A percentile compares a stretch with the other conserved stretches of the same genome.
These are phyloP conservation scores for Dione juno DNA, from an alignment of 2,888 invertebrate species.

Conservation along the genomic window DNA sequence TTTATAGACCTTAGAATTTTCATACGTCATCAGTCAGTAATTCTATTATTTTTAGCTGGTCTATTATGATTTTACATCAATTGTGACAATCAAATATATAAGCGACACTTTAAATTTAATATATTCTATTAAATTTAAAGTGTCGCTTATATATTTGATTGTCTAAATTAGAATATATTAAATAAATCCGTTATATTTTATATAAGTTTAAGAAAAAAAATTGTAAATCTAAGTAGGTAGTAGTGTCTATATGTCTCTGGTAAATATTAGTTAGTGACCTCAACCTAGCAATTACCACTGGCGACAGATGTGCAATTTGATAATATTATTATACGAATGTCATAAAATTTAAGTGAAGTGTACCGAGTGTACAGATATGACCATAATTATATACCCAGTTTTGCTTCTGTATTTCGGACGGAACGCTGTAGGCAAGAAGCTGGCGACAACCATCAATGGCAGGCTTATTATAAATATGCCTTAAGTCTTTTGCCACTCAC, in stretches of 20 bases:
- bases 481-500: slow-evolving; percentile 29
- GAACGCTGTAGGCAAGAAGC: slow-evolving; percentile 20
- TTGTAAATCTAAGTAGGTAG: neutral
- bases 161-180: too few species aligned
- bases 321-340: neutral
- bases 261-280: neutral
- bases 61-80: too few species aligned
- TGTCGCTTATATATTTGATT: too few species aligned
- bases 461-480: slow-evolving; percentile 64
- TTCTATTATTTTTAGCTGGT: too few species aligned
- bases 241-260: neutral
- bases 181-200: too few species aligned
- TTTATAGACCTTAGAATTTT: too few species aligned
- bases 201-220: too few species aligned
- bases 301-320: neutral
- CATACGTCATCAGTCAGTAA: too few species aligned
- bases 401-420: slow-evolving; percentile 32
- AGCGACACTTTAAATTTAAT: too few species aligned
- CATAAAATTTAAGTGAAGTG: slow-evolving; percentile 14
- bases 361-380: slow-evolving; percentile 21
- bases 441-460: slow-evolving; percentile 54
- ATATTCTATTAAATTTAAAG: too few species aligned
- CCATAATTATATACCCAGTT: slow-evolving; percentile 24
- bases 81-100: too few species aligned
- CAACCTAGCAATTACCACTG: neutral